A percentile compares a stretch with the other conserved stretches of the same genome.
Conservation (phyloP, 2,888 invertebrate genomes). For the Aporophyla nigra region DNA sequence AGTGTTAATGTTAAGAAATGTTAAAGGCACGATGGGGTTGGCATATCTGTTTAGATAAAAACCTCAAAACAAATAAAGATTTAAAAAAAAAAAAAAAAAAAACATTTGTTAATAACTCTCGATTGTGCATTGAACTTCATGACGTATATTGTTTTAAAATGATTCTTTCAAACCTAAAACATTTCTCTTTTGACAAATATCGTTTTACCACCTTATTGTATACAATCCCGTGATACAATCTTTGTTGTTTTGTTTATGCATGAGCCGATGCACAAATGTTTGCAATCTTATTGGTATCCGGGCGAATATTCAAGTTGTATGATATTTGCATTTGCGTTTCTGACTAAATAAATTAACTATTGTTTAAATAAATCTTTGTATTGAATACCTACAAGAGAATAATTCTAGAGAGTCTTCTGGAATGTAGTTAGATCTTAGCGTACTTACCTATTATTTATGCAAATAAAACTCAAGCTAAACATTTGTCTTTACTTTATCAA, state of each 20-base stretch:
- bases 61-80: too few species aligned
- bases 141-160: background rate
- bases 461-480: background rate
- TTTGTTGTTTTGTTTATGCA: constrained; percentile 1
- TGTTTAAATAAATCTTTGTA: constrained; percentile 13
- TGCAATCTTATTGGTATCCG: constrained; percentile 8
- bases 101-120: background rate
- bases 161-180: background rate
- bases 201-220: background rate
- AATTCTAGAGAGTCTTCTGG: background rate
- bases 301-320: constrained; percentile 6
- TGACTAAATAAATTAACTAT: constrained; percentile 15
- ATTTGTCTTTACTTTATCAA: background rate
- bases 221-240: constrained; percentile 15
- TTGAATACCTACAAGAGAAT: background rate
- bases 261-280: constrained; percentile 12
- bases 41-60: too few species aligned
- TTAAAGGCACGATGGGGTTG: too few species aligned
- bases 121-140: background rate
- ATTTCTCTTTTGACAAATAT: background rate
- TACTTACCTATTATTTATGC: background rate
- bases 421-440: background rate
- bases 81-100: too few species aligned
- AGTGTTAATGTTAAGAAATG: too few species aligned
- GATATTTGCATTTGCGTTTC: constrained; percentile 26